These are phyloP conservation scores for Dendropsophus ebraccatus DNA, from an alignment of 2,113 vertebrate species.

Conservation along the genomic window DNA sequence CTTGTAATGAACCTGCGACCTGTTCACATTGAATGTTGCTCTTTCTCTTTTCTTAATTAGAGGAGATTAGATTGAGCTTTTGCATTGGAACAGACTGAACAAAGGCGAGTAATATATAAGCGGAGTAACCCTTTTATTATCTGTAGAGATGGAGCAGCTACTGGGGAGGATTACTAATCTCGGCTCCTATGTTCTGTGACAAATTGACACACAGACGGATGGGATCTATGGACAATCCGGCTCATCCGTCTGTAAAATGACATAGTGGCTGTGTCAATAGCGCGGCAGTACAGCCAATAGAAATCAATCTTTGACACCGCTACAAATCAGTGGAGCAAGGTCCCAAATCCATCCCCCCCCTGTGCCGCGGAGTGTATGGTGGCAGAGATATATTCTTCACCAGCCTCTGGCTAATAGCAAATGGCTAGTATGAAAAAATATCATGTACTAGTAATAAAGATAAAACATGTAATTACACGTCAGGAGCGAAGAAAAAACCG, in stretches of 20 bases:
- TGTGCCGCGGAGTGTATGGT: not conserved
- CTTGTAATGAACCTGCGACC: constrained; percentile 16
- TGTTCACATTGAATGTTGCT: not conserved
- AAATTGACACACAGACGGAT: constrained; percentile 44
- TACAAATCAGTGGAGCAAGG: constrained; percentile 20
- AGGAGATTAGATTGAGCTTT: constrained; percentile 6
- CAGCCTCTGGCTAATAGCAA: not conserved
- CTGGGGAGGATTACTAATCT: constrained; percentile 10
- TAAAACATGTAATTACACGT: not conserved
- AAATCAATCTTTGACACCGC: constrained; percentile 19
- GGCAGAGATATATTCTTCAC: not conserved
- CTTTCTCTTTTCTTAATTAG: not conserved
- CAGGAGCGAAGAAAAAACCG: not conserved
- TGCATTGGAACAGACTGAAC: constrained; percentile 11
- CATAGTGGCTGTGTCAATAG: constrained; percentile 33
- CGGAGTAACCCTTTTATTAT: constrained; percentile 42
- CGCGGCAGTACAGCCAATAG: constrained; percentile 5
- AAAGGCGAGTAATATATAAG: constrained; percentile 1
- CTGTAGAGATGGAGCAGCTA: not conserved
- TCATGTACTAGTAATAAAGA: not conserved
- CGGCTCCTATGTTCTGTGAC: not conserved
- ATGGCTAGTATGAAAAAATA: not conserved
- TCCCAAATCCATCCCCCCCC: not conserved
- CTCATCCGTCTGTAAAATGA: constrained; percentile 40
- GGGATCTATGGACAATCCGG: constrained; percentile 16